Percentiles rank a stretch among this genome's conserved stretches.
Conservation (phyloP, 1,140 invertebrate genomes). For the Bombus confusus region DNA sequence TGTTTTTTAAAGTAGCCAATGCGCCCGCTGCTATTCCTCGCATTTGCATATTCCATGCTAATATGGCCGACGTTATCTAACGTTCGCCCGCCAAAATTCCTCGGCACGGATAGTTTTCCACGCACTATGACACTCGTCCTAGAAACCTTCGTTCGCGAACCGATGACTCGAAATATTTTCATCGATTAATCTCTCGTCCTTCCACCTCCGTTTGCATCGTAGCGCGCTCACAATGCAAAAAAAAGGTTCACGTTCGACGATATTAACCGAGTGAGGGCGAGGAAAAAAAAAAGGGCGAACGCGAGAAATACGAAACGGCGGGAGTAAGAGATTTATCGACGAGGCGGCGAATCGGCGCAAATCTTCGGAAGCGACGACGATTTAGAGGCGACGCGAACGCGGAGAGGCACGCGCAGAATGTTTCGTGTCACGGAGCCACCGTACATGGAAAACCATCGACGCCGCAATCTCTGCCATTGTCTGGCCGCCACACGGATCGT, state of each 20-base stretch:
- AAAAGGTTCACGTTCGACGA: neutral
- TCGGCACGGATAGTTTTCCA: too few relatives aligned
- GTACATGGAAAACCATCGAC: slow-evolving; percentile 55
- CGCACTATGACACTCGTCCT: too few relatives aligned
- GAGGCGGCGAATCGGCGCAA: slow-evolving; percentile 29
- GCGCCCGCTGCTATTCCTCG: neutral
- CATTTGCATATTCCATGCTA: slow-evolving; percentile 30
- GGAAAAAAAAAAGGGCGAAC: neutral
- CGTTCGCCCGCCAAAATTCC: too few relatives aligned
- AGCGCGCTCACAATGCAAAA: neutral
- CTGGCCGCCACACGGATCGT: slow-evolving; percentile 28
- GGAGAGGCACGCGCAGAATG: slow-evolving; percentile 49
- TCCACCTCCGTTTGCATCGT: neutral
- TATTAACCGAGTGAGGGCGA: neutral
- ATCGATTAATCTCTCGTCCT: neutral
- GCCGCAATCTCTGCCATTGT: slow-evolving; percentile 50
- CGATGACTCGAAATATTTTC: neutral
- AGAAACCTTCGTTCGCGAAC: neutral
- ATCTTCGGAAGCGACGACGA: slow-evolving; percentile 46
- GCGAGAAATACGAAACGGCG: slow-evolving; percentile 13
- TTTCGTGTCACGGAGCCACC: slow-evolving; percentile 43
- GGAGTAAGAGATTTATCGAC: slow-evolving; percentile 26
- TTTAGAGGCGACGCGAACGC: slow-evolving; percentile 30
- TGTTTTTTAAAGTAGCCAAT: slow-evolving; percentile 45
- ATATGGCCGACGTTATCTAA: too few relatives aligned